Conservation (phyloP, 2,113 vertebrate species). For the Ochotona princeps region DNA sequence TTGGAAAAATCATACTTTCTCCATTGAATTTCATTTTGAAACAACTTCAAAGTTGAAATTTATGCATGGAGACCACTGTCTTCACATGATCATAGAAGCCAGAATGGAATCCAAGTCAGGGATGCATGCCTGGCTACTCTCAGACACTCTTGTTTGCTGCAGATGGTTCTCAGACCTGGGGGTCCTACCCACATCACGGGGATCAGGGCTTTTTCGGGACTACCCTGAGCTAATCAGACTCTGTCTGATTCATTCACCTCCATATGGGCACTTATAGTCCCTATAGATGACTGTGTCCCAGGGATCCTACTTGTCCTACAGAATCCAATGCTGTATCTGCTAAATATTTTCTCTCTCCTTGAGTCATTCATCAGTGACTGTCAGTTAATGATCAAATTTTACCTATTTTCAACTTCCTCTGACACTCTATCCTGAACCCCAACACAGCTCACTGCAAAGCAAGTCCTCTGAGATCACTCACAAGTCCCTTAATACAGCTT, state of each 20-base stretch:
- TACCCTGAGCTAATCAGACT: too few species aligned
- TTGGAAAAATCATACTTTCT: background rate
- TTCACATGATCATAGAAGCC: background rate
- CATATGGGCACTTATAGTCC: too few species aligned
- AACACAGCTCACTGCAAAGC: background rate
- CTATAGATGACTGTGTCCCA: background rate
- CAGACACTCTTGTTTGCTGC: too few species aligned
- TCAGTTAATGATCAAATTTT: background rate
- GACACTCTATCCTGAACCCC: background rate
- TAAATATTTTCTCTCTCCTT: background rate
- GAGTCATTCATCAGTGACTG: background rate
- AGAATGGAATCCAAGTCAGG: background rate
- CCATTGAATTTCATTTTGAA: conserved; percentile 12
- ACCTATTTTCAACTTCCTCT: background rate
- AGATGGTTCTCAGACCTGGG: too few species aligned
- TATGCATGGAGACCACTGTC: background rate
- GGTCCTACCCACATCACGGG: too few species aligned
- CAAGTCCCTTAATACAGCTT: background rate
- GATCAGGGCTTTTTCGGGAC: too few species aligned
- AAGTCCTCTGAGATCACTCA: too few species aligned
- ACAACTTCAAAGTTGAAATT: background rate
- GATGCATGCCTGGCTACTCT: too few species aligned
- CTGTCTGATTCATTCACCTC: too few species aligned
- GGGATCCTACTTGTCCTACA: background rate
- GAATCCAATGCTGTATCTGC: background rate